Percentiles rank a stretch among this genome's conserved stretches.
phyloP scores from a whole-genome alignment of 2,797 vertebrate species.

The Poecilia gillii region DNA sequence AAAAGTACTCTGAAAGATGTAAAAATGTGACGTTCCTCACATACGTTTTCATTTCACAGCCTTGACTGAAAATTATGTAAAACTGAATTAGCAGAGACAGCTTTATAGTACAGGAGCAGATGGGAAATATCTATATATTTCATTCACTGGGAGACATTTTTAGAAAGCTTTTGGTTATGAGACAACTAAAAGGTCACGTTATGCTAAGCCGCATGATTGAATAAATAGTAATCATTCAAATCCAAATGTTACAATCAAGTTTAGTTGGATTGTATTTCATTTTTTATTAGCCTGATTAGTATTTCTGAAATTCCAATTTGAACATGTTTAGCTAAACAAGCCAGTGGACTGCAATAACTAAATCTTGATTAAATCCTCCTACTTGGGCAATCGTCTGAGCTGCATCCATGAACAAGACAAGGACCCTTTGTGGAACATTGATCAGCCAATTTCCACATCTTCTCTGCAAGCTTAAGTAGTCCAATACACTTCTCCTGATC shows the following conservation, averaged over 20 bases:
- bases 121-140: not conserved
- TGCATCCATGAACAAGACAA: not conserved
- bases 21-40: not conserved
- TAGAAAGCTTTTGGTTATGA: too few relatives aligned
- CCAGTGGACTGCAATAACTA: not conserved
- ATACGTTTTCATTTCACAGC: not conserved
- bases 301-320: not conserved
- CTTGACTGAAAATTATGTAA: not conserved
- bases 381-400: not conserved
- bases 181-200: not conserved
- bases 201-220: not conserved
- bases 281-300: not conserved
- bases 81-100: not conserved
- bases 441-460: conserved; percentile 1
- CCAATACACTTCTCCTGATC: not conserved
- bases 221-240: not conserved
- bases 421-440: not conserved
- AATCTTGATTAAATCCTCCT: conserved; percentile 6
- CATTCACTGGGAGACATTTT: too few relatives aligned
- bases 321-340: not conserved
- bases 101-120: not conserved
- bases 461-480: not conserved
- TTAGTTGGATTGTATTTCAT: not conserved
- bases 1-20: not conserved
- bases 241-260: not conserved